These are phyloP conservation scores for Scomberomorus guttatus DNA, from an alignment of 2,797 vertebrate species.

Conservation along the genomic window DNA sequence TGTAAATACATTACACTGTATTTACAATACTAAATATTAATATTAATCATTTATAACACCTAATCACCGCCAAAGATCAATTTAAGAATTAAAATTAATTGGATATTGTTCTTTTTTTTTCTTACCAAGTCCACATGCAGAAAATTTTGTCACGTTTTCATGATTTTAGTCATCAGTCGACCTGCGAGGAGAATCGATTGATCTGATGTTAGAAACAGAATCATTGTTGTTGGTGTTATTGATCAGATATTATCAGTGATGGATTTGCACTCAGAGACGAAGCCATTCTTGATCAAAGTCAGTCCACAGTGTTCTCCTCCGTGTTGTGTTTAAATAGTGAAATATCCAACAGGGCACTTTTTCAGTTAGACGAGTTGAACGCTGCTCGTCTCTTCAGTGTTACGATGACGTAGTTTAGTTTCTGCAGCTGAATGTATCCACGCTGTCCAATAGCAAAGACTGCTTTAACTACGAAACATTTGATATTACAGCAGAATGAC, in stretches of 20 bases:
- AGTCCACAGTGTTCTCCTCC: conserved; percentile 23
- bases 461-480: conserved; percentile 65
- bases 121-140: no score
- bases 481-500: conserved; percentile 52
- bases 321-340: conserved; percentile 13
- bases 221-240: not conserved
- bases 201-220: no score
- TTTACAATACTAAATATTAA: no score
- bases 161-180: no score
- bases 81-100: no score
- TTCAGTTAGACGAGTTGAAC: not conserved
- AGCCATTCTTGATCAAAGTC: conserved; percentile 48
- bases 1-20: no score
- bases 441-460: conserved; percentile 58
- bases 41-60: no score
- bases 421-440: conserved; percentile 76
- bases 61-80: no score
- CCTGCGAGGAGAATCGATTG: no score
- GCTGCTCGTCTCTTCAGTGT: conserved; percentile 59
- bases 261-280: conserved; percentile 46
- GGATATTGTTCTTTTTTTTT: no score
- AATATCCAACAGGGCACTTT: not conserved
- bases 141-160: no score
- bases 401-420: conserved; percentile 60
- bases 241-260: conserved; percentile 19